A percentile compares a stretch with the other conserved stretches of the same genome.
Evolutionary conservation across 2,888 invertebrate genomes (phyloP).

Genomic region (Digitonthophagus gazella): DNA sequence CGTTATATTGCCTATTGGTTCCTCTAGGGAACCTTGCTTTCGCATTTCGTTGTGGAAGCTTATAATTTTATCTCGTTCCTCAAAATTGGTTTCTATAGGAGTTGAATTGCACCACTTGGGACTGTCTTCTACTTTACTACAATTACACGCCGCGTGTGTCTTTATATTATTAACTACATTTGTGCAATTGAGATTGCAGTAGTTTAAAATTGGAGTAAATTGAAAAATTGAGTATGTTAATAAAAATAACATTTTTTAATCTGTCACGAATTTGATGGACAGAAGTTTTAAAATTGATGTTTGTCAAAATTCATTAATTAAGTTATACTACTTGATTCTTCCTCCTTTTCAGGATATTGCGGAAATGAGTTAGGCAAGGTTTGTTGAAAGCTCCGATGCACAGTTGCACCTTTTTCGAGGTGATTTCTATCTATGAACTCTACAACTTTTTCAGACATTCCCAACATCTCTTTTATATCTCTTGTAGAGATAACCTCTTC

Average conservation of each 20-base stretch:
- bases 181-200: neutral
- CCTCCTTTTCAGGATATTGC: too few relatives aligned
- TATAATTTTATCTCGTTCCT: neutral
- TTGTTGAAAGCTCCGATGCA: too few relatives aligned
- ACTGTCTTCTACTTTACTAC: neutral
- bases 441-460: too few relatives aligned
- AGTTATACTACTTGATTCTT: too few relatives aligned
- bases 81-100: neutral
- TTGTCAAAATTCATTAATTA: too few relatives aligned
- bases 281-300: too few relatives aligned
- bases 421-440: too few relatives aligned
- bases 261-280: too few relatives aligned
- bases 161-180: neutral
- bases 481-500: too few relatives aligned
- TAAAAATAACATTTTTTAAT: neutral
- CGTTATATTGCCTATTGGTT: neutral
- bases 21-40: neutral
- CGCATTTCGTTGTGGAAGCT: neutral
- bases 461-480: too few relatives aligned
- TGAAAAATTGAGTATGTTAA: neutral
- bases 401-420: too few relatives aligned
- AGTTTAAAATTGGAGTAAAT: neutral
- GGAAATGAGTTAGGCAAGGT: too few relatives aligned
- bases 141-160: neutral
- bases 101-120: neutral